Evolutionary conservation across 2,888 invertebrate species (phyloP), one percentile per base, ranked within the genome.

Genomic region (Hermaeophaga mercurialis): DNA sequence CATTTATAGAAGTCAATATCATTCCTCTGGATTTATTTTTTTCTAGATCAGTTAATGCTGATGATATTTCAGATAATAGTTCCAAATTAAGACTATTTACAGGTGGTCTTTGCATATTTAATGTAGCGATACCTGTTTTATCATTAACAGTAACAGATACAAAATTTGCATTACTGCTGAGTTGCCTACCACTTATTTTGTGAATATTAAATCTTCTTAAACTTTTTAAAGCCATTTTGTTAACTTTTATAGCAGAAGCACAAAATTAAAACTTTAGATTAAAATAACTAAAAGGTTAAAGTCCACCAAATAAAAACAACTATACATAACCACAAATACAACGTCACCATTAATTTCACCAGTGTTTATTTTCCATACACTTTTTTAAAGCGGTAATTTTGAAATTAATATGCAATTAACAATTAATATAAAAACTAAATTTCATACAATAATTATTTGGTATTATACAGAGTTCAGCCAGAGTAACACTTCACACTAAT

Each of bases 71-170:
- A 50, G 81, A 80, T 11, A 92, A 72, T 11, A 92, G 76, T 14
- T 91, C 90, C 24, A 88, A 77, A 72, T 90, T 93, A 2, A 94
- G 80, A 53, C 90, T 86, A 79, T 94, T 94, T 0, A 93, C 93
- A 3, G 94, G 93, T 5, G 85, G 80, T 54, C 87, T 81, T 70
- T 89, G 86, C 83, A 94, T 81, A 0, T 87, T 87, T 49, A 94
- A 78, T 0, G 83, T 84, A 1, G 89, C 88, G 33, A 91, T 80
- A 8, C 91, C 90, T 76, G 74, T 82, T 66, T 85, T 84, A 56
- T 84, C 81, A 64, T 88, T 84, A 6, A 86, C 80, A 9, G 81
- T 78, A 1, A 86, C 74, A 46, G 82, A 82, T 1, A 87, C 81
- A 33, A 88, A 67, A n/a, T 82, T 81, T 1, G 78, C 77, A n/a